A percentile compares a stretch with the other conserved stretches of the same genome.
phyloP scores from a whole-genome alignment of 2,797 vertebrate species.

The Glyptemys insculpta region DNA sequence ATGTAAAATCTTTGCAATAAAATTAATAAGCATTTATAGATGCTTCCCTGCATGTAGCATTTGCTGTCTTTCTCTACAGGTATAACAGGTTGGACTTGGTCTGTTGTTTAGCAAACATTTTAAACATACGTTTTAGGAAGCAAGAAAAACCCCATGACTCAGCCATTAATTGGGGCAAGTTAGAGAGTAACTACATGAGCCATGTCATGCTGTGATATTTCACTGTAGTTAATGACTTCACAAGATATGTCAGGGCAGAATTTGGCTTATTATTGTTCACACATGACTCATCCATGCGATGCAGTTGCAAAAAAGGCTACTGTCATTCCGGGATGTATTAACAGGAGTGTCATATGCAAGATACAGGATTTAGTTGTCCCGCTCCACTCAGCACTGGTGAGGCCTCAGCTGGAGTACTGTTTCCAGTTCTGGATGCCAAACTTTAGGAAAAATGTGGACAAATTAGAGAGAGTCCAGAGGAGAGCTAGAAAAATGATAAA shows the following conservation, averaged over 20 bases:
- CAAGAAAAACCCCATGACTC: not conserved
- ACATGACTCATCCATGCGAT: conserved; percentile 2
- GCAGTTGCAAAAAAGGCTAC: not conserved
- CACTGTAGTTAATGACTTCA: not conserved
- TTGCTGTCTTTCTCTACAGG: not conserved
- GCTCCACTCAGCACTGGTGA: not conserved
- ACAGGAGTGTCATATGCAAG: not conserved
- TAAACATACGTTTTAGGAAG: not conserved
- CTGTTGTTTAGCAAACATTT: not conserved
- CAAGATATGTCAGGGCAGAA: conserved; percentile 7
- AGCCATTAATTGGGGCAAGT: conserved; percentile 13
- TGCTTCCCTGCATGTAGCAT: not conserved
- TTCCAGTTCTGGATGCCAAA: not conserved
- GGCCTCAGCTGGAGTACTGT: not conserved
- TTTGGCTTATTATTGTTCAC: not conserved
- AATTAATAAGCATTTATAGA: not conserved
- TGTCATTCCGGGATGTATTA: not conserved
- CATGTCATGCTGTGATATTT: not conserved
- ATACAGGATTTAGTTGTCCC: not conserved
- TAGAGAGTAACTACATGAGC: conserved; percentile 1
- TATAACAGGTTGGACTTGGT: not conserved
- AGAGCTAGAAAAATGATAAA: not conserved
- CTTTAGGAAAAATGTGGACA: not conserved
- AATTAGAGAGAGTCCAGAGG: not conserved
- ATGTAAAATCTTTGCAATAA: not conserved